A percentile compares a stretch with the other conserved stretches of the same genome.
phyloP scores from a whole-genome alignment of 2,888 invertebrate species.

The Laothoe populi region DNA sequence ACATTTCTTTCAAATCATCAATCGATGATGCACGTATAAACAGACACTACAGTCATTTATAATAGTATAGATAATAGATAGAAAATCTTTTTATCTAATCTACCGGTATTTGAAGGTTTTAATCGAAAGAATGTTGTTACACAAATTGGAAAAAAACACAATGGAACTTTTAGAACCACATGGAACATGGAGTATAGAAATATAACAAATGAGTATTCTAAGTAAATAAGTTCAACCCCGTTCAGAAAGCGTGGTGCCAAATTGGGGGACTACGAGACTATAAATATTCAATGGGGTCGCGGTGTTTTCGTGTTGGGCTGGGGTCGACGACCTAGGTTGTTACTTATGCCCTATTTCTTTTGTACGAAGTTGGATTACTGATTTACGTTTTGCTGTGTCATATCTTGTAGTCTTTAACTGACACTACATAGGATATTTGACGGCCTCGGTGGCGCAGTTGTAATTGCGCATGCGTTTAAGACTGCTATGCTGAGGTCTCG shows the following conservation, averaged over 20 bases:
- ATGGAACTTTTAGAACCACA: too few relatives aligned
- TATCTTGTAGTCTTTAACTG: not conserved
- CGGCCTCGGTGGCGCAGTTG: too few relatives aligned
- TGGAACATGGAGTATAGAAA: not conserved
- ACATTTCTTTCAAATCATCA: too few relatives aligned
- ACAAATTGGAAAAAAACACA: not conserved
- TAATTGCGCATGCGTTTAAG: too few relatives aligned
- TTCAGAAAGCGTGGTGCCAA: constrained; percentile 17
- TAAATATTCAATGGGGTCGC: constrained; percentile 28
- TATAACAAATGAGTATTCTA: not conserved
- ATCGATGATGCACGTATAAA: too few relatives aligned
- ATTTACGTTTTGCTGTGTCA: constrained; percentile 35
- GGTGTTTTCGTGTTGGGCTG: constrained; percentile 25
- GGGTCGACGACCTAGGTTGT: constrained; percentile 35
- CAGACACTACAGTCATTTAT: too few relatives aligned
- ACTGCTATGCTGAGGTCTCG: too few relatives aligned
- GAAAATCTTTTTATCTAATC: too few relatives aligned
- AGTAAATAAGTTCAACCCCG: not conserved
- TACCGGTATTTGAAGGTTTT: too few relatives aligned
- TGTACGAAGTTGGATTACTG: constrained; percentile 32
- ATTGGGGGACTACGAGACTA: constrained; percentile 4
- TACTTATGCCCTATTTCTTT: constrained; percentile 27
- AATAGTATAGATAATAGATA: too few relatives aligned
- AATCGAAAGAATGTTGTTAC: too few relatives aligned
- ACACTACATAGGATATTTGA: too few relatives aligned